Evolutionary conservation across 1,140 invertebrate genomes (phyloP).

Genomic region (Drosophila cardini): DNA sequence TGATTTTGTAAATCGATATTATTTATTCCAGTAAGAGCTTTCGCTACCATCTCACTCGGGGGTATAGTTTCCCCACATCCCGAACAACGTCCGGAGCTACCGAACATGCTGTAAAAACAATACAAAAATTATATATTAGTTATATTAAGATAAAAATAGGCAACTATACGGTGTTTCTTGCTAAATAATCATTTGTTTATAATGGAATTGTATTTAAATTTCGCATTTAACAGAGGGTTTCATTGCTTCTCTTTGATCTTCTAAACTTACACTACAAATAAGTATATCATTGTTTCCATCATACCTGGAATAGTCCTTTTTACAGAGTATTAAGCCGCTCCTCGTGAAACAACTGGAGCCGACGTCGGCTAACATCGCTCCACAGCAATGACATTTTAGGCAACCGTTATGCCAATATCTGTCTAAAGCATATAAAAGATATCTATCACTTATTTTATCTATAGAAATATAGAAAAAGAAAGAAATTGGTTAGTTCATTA

Average conservation of each 20-base stretch:
- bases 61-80: slow-evolving; percentile 96
- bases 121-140: slow-evolving; percentile 27
- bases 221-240: not conserved
- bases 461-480: slow-evolving; percentile 37
- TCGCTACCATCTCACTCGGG: slow-evolving; percentile 95
- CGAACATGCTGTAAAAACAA: slow-evolving; percentile 92
- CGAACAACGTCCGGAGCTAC: slow-evolving; percentile 92
- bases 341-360: slow-evolving; percentile 95
- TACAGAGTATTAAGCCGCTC: slow-evolving; percentile 96
- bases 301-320: slow-evolving; percentile 96
- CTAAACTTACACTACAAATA: not conserved
- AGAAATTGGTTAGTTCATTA: slow-evolving; percentile 16
- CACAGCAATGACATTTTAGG: slow-evolving; percentile 96
- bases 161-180: no score
- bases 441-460: slow-evolving; percentile 94
- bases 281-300: slow-evolving; percentile 47
- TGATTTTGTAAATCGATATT: slow-evolving; percentile 85
- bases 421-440: slow-evolving; percentile 94
- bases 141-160: not conserved
- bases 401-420: slow-evolving; percentile 97
- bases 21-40: slow-evolving; percentile 86
- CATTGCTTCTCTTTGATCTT: not conserved
- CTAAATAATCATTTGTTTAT: not conserved
- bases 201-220: not conserved
- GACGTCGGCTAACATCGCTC: slow-evolving; percentile 93